Evolutionary conservation across 2,797 vertebrate genomes (phyloP), one percentile per base, ranked within the genome.

Genomic region (Pygocentrus nattereri): DNA sequence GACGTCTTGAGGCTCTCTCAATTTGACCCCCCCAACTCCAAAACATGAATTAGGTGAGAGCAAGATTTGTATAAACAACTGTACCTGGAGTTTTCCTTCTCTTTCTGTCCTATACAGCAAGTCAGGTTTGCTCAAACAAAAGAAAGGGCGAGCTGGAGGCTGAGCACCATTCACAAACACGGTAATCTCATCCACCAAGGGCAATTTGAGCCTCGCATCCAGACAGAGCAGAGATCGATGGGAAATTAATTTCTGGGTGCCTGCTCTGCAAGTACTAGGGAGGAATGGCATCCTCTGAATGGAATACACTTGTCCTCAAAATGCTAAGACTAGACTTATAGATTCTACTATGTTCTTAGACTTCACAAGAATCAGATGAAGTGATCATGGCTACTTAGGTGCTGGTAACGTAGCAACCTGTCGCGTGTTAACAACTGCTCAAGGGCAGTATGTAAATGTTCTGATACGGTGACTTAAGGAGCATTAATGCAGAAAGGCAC

Each of bases 191-290:
- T 85, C 62, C 61, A 78, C 61, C 76, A 79, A 83, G 80, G 76
- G 65, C 81, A 80, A 84, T 84, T 74, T 68, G 30, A 72, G 52
- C 30, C 56, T 30, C 74, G 30, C 18, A 58, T 79, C 38, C 67
- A 52, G 49, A 59, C 49, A 80, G 38, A 52, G 50, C 62, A 68
- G 31, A 38, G 72, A 84, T 88, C 65, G 61, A 84, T 85, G 76
- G 80, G 67, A 81, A 87, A 88, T 85, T 77, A 61, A 85, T 83
- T 85, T 79, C 67, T 52, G 56, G 82, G 59, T 64, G 61, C 62
- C n/a, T 10, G 61, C 75, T 80, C 30, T 61, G 31, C 49, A 85
- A 76, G 80, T 80, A 25, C 23, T 65, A 54, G 41, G 30, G 62
- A 74, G 31, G 34, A 76, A 78, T 21, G 23, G 64, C 65, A 12